Conservation (phyloP, 2,888 invertebrate genomes). For the Rhamnusium bicolor region DNA sequence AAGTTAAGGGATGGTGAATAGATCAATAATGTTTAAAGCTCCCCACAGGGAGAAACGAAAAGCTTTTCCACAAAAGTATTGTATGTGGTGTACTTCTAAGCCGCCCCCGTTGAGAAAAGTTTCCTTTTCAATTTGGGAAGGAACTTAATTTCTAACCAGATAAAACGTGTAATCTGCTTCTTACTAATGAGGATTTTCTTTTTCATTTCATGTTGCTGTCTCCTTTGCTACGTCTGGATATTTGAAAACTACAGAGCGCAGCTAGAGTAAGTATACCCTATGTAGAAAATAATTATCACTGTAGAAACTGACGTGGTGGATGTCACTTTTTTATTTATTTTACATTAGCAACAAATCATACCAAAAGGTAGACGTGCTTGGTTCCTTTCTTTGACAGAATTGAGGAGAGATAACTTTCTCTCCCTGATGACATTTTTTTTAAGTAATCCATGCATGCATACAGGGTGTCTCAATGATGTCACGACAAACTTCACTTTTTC, state of each 20-base stretch:
- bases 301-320: not conserved
- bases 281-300: not conserved
- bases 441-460: no score
- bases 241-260: conserved; percentile 17
- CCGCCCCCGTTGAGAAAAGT: not conserved
- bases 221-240: not conserved
- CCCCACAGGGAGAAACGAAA: not conserved
- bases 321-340: no score
- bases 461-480: no score
- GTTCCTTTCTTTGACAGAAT: no score
- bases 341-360: no score
- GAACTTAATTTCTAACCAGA: not conserved
- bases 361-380: no score
- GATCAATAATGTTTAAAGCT: not conserved
- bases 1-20: no score
- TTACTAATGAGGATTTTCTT: conserved; percentile 20
- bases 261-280: conserved; percentile 31
- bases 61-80: not conserved
- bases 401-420: no score
- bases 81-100: conserved; percentile 17
- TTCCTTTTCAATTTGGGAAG: not conserved
- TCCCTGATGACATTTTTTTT: no score
- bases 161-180: conserved; percentile 6
- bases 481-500: no score
- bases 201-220: conserved; percentile 23